Evolutionary conservation across 2,113 vertebrate species (phyloP).

Genomic region (Sebastes schlegelii): DNA sequence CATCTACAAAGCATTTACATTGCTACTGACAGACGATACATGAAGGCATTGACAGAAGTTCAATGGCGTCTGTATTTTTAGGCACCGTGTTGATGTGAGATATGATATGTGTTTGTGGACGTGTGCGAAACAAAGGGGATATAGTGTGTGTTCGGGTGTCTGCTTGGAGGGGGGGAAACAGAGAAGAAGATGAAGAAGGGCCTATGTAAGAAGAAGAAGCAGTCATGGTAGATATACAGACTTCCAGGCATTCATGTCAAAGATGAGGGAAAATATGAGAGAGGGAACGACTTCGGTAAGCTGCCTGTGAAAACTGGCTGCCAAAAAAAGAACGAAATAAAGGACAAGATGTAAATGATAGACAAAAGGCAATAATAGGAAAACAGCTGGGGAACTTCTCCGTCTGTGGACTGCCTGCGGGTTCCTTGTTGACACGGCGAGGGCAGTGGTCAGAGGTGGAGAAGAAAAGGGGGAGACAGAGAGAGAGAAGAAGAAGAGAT

Average conservation of each 20-base stretch:
- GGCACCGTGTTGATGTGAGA: constrained; percentile 93
- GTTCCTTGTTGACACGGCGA: constrained; percentile 52
- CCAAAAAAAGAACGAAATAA: not conserved
- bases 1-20: constrained; percentile 79
- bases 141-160: constrained; percentile 86
- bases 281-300: constrained; percentile 84
- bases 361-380: constrained; percentile 56
- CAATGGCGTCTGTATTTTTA: constrained; percentile 97
- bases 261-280: constrained; percentile 79
- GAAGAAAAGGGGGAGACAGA: constrained; percentile 66
- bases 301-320: constrained; percentile 68
- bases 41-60: constrained; percentile 86
- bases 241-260: constrained; percentile 78
- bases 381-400: constrained; percentile 57
- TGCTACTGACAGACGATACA: constrained; percentile 79
- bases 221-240: constrained; percentile 88
- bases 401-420: constrained; percentile 62
- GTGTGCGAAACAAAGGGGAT: constrained; percentile 87
- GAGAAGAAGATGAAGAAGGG: constrained; percentile 72
- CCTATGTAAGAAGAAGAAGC: constrained; percentile 86
- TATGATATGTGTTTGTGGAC: constrained; percentile 75
- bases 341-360: constrained; percentile 51
- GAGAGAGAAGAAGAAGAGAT: constrained; percentile 52
- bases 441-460: constrained; percentile 60
- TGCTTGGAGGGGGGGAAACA: constrained; percentile 45